Conservation (phyloP, 2,113 vertebrate species). For the Trematocara zebra region DNA sequence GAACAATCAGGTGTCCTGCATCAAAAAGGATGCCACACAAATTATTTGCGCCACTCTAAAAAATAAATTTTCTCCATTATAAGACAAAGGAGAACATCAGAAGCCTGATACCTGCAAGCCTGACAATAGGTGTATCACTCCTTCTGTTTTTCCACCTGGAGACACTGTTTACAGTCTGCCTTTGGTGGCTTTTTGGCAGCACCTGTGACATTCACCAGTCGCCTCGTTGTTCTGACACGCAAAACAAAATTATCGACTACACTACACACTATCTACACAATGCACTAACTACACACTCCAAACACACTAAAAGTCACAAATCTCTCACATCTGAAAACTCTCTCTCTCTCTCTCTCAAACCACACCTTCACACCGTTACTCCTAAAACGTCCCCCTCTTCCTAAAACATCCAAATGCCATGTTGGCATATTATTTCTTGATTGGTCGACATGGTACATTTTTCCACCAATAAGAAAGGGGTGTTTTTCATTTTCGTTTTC, state of each 20-base stretch:
- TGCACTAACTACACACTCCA: neutral
- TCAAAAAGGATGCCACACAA: neutral
- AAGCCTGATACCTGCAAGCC: neutral
- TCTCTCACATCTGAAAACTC: neutral
- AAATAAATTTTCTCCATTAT: neutral
- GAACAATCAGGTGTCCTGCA: neutral
- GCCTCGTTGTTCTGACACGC: neutral
- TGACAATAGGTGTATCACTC: neutral
- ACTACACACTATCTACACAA: neutral
- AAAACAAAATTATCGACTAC: neutral
- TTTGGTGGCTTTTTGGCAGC: neutral
- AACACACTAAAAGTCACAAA: neutral
- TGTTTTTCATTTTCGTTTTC: neutral
- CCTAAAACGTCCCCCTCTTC: neutral
- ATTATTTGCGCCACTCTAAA: neutral
- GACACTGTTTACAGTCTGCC: neutral
- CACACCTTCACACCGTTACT: neutral
- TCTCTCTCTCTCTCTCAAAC: neutral
- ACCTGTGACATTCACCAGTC: neutral
- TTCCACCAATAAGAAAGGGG: neutral
- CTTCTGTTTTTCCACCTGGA: neutral
- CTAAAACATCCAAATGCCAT: neutral
- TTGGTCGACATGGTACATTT: neutral
- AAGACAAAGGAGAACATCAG: neutral
- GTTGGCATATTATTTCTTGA: neutral